Percentiles rank a stretch among this genome's conserved stretches.
These are phyloP conservation scores for Eurois occulta DNA, from an alignment of 2,888 invertebrate species.

Conservation along the genomic window DNA sequence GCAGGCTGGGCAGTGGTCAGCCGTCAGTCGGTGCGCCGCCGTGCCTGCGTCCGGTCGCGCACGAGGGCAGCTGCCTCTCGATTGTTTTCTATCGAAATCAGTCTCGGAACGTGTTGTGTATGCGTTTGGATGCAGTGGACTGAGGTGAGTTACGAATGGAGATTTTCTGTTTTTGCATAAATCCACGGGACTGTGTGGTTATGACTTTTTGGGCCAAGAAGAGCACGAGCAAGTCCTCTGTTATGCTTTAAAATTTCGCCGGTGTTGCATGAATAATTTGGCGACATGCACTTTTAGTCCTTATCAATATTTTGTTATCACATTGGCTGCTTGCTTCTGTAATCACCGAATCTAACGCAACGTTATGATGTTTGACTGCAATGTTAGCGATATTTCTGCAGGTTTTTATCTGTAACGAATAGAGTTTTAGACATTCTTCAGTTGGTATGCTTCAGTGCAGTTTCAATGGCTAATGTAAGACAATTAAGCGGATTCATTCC, in stretches of 20 bases:
- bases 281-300: constrained; percentile 20
- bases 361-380: constrained; percentile 37
- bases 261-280: constrained; percentile 20
- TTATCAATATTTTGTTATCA: constrained; percentile 50
- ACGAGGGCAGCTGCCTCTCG: constrained; percentile 39
- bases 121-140: constrained; percentile 65
- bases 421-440: constrained; percentile 16
- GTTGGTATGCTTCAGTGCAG: constrained; percentile 27
- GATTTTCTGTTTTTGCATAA: constrained; percentile 11
- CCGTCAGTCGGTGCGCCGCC: constrained; percentile 59
- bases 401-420: constrained; percentile 5
- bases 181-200: neutral
- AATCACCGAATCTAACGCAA: constrained; percentile 41
- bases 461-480: neutral
- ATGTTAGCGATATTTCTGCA: constrained; percentile 4
- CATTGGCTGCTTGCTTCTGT: constrained; percentile 5
- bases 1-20: neutral
- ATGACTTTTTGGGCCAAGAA: neutral
- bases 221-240: neutral
- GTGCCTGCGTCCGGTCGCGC: constrained; percentile 57
- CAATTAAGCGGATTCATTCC: neutral
- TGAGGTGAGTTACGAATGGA: constrained; percentile 56
- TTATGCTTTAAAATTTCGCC: neutral
- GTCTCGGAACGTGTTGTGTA: constrained; percentile 61
- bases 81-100: constrained; percentile 60